Evolutionary conservation across 1,140 invertebrate species (phyloP).

Genomic region (Fopius arisanus): DNA sequence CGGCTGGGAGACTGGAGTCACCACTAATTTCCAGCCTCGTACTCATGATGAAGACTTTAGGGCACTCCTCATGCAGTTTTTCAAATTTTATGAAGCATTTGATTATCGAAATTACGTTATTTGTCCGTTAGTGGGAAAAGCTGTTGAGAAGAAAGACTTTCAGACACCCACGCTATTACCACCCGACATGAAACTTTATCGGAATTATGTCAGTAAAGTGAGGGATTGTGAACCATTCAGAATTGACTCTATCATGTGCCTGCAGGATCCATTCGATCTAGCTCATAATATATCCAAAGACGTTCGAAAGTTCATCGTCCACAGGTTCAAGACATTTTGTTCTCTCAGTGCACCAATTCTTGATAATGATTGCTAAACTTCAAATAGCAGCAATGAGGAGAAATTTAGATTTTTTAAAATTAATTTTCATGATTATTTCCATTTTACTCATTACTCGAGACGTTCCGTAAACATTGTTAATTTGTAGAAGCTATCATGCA

Average conservation of each 20-base stretch:
- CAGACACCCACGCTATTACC: constrained; percentile 39
- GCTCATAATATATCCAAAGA: constrained; percentile 61
- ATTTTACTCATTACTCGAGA: neutral
- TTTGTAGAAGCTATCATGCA: no score
- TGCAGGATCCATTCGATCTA: constrained; percentile 67
- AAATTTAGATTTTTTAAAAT: neutral
- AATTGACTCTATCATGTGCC: constrained; percentile 53
- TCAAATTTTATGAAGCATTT: constrained; percentile 62
- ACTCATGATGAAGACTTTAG: constrained; percentile 4
- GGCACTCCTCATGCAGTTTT: constrained; percentile 63
- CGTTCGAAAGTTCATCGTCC: constrained; percentile 31
- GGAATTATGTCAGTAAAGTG: constrained; percentile 36
- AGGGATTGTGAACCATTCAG: constrained; percentile 43
- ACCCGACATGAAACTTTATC: constrained; percentile 44
- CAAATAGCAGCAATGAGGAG: no score
- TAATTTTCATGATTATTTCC: neutral
- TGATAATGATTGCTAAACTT: neutral
- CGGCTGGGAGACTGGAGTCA: constrained; percentile 39
- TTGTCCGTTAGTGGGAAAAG: constrained; percentile 62
- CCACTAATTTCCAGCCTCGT: neutral
- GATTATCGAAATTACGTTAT: constrained; percentile 59
- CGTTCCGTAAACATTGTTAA: no score
- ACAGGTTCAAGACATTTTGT: constrained; percentile 21
- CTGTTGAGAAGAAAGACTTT: constrained; percentile 44
- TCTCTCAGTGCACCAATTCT: constrained; percentile 14